Conservation (phyloP, 2,888 invertebrate genomes). For the Morpho deidamia region DNA sequence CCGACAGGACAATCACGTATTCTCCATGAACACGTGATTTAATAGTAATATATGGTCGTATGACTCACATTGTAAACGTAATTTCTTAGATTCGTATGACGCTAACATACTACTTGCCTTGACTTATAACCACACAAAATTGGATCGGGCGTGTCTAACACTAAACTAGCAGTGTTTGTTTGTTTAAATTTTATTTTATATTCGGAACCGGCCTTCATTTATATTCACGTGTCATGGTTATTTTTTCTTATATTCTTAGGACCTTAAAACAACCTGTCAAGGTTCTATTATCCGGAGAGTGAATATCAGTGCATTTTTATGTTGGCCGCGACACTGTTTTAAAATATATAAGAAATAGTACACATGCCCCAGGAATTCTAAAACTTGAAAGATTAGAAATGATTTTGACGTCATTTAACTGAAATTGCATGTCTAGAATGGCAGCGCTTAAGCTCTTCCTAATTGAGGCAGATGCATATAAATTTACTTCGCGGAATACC, state of each 20-base stretch:
- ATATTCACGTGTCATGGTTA: background rate
- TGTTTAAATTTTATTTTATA: background rate
- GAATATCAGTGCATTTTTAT: background rate
- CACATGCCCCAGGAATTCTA: too few relatives aligned
- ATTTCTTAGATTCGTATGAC: constrained; percentile 10
- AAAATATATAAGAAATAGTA: too few relatives aligned
- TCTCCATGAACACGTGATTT: background rate
- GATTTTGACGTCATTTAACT: too few relatives aligned
- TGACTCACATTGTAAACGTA: constrained; percentile 3
- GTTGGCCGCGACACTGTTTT: background rate
- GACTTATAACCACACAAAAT: background rate
- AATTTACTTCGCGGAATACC: too few relatives aligned
- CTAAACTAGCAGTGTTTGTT: background rate
- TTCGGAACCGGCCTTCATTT: background rate
- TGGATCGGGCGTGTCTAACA: background rate
- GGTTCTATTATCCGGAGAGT: background rate
- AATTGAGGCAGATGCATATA: too few relatives aligned
- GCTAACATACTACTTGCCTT: background rate
- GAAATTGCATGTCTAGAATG: too few relatives aligned
- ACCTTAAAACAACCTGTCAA: background rate
- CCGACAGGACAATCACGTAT: background rate
- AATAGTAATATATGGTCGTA: background rate
- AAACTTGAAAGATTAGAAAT: too few relatives aligned
- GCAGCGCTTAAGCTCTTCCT: too few relatives aligned
- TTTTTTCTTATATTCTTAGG: background rate